Evolutionary conservation across 2,888 invertebrate species (phyloP), one percentile per base, ranked within the genome.

Genomic region (Tuberolachnus salignus): DNA sequence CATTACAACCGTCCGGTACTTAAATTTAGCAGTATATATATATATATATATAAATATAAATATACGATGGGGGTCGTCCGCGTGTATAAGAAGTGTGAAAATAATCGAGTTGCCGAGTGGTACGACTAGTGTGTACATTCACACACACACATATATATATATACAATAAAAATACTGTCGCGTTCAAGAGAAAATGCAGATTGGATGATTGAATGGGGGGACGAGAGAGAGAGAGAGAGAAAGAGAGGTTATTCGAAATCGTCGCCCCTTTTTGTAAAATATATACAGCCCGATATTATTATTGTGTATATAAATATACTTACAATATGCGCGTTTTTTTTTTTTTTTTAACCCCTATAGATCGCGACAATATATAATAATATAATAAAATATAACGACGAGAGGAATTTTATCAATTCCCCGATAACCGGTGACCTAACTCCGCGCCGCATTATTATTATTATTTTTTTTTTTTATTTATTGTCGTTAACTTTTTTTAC

Each of bases 1-100:
- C 78, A 78, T 78, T 78, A 78, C 78, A 21, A 69, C 69, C 59
- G 78, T 57, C 67, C 78, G 78, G 69, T 69, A 69, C 78, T 78
- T 59, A 51, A 59, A 69, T 61, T 57, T 73, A 10, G 16, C 16
- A 49, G 67, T n/a, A n/a, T n/a, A n/a, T n/a, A n/a, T n/a, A n/a
- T n/a, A n/a, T n/a, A n/a, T n/a, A n/a, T n/a, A n/a, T n/a, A n/a
- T n/a, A n/a, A n/a, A n/a, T n/a, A n/a, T n/a, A n/a, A n/a, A n/a
- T n/a, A n/a, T n/a, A n/a, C n/a, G n/a, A n/a, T n/a, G n/a, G n/a
- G n/a, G n/a, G n/a, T n/a, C n/a, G n/a, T n/a, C n/a, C n/a, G n/a
- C n/a, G n/a, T n/a, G 66, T 19, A 59, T 59, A 59, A 78, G 67
- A 78, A 78, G 78, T 78, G 78, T 78, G 78, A 78, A 78, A n/a